Conservation (phyloP, 2,797 vertebrate species). For the Acrossocheilus fasciatus region DNA sequence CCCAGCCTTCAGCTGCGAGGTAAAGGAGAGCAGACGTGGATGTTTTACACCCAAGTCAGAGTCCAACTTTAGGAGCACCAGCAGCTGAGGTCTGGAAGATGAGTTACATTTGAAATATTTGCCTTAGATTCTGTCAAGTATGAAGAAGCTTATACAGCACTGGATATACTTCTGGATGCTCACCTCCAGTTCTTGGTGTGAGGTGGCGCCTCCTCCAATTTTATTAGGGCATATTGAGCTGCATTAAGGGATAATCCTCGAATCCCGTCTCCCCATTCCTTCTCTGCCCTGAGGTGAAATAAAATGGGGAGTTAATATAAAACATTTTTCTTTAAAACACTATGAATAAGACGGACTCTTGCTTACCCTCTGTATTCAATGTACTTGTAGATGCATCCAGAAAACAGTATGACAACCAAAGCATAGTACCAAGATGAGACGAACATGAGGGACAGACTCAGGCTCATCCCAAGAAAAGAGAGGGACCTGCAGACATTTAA, state of each 20-base stretch:
- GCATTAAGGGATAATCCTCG: conserved; percentile 92
- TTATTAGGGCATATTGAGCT: conserved; percentile 90
- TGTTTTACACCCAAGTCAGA: conserved; percentile 85
- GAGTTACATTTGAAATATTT: neutral
- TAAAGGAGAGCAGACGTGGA: conserved; percentile 89
- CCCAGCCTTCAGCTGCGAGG: conserved; percentile 92
- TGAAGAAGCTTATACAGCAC: neutral
- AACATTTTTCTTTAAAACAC: neutral
- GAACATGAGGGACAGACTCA: conserved; percentile 96
- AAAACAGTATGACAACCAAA: conserved; percentile 89
- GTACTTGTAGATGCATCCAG: conserved; percentile 97
- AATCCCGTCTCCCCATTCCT: conserved; percentile 96
- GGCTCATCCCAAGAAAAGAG: conserved; percentile 96
- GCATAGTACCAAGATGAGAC: conserved; percentile 96
- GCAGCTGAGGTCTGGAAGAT: conserved; percentile 85
- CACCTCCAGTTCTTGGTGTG: conserved; percentile 99
- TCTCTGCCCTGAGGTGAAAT: conserved; percentile 84
- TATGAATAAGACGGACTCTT: neutral
- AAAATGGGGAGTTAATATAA: neutral
- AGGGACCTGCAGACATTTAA: conserved; percentile 81
- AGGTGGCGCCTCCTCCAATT: conserved; percentile 86
- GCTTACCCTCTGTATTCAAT: conserved; percentile 97
- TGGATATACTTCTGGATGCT: conserved; percentile 39
- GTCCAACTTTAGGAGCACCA: conserved; percentile 91
- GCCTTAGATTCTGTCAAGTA: neutral